Evolutionary conservation across 2,888 invertebrate genomes (phyloP), one percentile per base, ranked within the genome.

Genomic region (Agrotis ipsilon): DNA sequence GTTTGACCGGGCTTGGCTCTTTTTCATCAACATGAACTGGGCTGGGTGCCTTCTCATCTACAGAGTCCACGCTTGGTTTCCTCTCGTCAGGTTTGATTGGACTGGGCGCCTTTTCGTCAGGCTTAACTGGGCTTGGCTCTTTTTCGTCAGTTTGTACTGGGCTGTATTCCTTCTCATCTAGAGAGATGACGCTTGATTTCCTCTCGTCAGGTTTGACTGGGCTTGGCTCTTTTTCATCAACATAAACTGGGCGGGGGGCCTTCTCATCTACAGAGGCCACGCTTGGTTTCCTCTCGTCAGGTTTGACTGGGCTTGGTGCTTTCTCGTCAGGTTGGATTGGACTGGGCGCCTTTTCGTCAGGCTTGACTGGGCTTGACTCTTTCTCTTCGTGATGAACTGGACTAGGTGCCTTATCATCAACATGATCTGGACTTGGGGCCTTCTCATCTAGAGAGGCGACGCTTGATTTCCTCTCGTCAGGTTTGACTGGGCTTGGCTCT

Each of bases 31-130:
- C 5, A 0, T 27, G 3, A 6, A 27, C 27, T 27, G 67, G 46
- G 16, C 19, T 19, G 49, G 2, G n/a, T 24, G 14, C 4, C 0
- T 61, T 27, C 0, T 49, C 43, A 0, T 55, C 70, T 54, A 2
- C 11, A 18, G 27, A 27, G 27, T 3, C 27, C 5, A 27, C 27
- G 0, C 21, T 27, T 6, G n/a, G 7, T 18, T 39, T 55, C 24
- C 78, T 83, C 0, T 83, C 77, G 4, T 77, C 75, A 3, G 46
- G 19, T 0, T 64, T 18, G 1, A 19, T 39, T 7, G 78, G 58
- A 43, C 52, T 81, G 0, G 58, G 32, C 0, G 11, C 55, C 27
- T 6, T 27, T 6, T 27, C n/a, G n/a, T n/a, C n/a, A 11, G 45
- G 21, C 1, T 21, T 14, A 0, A 45, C 16, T 11, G 64, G 65